A percentile compares a stretch with the other conserved stretches of the same genome.
Evolutionary conservation across 2,797 vertebrate species (phyloP).

Genomic region (Alfaro cultratus): DNA sequence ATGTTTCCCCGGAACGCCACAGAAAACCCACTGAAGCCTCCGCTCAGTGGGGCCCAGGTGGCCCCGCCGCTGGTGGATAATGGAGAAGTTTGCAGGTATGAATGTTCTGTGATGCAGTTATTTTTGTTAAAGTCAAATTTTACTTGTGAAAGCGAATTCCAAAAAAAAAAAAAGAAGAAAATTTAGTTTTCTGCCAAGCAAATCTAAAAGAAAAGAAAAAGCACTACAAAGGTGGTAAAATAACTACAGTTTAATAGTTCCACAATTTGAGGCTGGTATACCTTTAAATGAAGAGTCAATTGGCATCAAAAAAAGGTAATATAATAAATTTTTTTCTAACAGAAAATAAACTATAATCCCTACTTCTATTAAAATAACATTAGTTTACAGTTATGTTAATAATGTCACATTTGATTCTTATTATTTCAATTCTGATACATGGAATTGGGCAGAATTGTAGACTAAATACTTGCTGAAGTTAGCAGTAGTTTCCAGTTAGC

Average conservation of each 20-base stretch:
- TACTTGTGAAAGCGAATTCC: not conserved
- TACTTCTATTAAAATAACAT: not conserved
- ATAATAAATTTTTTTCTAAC: not conserved
- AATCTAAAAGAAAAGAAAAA: not conserved
- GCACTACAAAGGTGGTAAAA: not conserved
- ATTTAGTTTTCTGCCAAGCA: not conserved
- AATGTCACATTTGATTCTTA: not conserved
- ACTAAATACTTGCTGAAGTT: not conserved
- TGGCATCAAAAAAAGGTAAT: not conserved
- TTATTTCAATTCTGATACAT: not conserved
- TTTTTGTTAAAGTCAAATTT: not conserved
- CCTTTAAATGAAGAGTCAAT: not conserved
- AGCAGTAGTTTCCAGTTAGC: not conserved
- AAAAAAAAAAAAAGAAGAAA: not conserved
- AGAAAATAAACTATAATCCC: not conserved
- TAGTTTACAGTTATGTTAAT: not conserved
- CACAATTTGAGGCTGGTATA: not conserved
- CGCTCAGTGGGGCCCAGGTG: slow-evolving; percentile 78
- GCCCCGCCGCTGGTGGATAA: slow-evolving; percentile 78
- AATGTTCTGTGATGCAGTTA: not conserved
- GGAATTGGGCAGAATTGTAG: not conserved
- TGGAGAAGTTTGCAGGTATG: slow-evolving; percentile 85
- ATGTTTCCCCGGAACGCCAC: slow-evolving; percentile 82
- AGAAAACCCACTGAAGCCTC: slow-evolving; percentile 77
- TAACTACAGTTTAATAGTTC: not conserved